These are phyloP conservation scores for Odontamblyopus rebecca DNA, from an alignment of 2,797 vertebrate genomes.

Conservation along the genomic window DNA sequence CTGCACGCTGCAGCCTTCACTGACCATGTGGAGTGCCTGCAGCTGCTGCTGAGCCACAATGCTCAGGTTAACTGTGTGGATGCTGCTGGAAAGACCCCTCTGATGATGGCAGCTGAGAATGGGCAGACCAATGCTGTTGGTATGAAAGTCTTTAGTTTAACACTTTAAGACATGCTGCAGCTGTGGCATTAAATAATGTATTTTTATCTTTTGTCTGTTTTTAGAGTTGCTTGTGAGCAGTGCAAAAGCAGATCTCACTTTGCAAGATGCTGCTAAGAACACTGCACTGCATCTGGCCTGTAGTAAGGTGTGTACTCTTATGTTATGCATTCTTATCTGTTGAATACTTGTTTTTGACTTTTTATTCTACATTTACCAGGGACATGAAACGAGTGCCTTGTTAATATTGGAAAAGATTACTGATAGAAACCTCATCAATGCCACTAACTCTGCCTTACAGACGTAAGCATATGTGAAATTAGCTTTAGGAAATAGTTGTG, in stretches of 20 bases:
- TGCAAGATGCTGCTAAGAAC: conserved; percentile 94
- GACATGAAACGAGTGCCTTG: conserved; percentile 99
- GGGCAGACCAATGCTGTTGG: conserved; percentile 96
- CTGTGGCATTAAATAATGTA: conserved; percentile 14
- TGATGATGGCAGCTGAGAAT: conserved; percentile 98
- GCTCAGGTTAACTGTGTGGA: conserved; percentile 92
- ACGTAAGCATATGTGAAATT: conserved; percentile 82
- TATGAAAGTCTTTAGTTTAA: conserved; percentile 54
- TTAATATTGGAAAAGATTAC: conserved; percentile 99
- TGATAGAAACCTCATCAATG: conserved; percentile 97
- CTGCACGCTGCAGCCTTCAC: conserved; percentile 97
- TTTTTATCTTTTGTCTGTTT: conserved; percentile 6
- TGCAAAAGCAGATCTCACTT: conserved; percentile 93
- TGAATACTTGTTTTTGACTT: background rate
- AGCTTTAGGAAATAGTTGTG: conserved; percentile 12
- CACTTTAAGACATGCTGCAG: background rate
- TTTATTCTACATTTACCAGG: conserved; percentile 71
- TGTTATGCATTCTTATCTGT: background rate
- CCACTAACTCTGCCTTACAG: conserved; percentile 97
- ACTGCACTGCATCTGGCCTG: conserved; percentile 97
- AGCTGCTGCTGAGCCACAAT: conserved; percentile 95
- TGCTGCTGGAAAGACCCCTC: conserved; percentile 89
- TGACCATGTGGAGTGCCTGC: conserved; percentile 96
- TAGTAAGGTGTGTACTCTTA: conserved; percentile 85
- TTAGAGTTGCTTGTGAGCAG: conserved; percentile 96